Conservation (phyloP, 2,888 invertebrate genomes). For the Heliconius ismenius region DNA sequence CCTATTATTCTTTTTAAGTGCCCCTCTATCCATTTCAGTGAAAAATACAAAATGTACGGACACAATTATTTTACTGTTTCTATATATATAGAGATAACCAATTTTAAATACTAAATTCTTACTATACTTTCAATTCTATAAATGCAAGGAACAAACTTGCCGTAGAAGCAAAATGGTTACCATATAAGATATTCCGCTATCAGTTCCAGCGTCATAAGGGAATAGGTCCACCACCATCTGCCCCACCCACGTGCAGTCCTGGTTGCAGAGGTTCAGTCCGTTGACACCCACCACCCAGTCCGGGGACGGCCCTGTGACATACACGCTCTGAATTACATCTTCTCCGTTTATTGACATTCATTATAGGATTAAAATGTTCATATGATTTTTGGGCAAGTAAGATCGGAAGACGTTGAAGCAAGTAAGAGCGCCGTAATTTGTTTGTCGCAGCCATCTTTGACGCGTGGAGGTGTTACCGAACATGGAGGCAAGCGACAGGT, state of each 20-base stretch:
- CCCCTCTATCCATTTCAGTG: too few species aligned
- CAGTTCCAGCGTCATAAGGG: constrained; percentile 98
- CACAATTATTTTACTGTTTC: too few species aligned
- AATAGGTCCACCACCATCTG: constrained; percentile 90
- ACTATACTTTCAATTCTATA: constrained; percentile 4
- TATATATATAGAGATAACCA: neutral
- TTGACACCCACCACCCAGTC: constrained; percentile 99
- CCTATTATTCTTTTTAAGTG: too few species aligned
- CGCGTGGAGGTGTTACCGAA: constrained; percentile 80
- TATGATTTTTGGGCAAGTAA: too few species aligned
- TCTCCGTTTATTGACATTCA: neutral
- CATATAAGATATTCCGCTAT: constrained; percentile 95
- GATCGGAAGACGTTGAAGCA: too few species aligned
- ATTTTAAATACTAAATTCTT: neutral
- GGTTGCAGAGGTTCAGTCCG: constrained; percentile 91
- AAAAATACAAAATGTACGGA: too few species aligned
- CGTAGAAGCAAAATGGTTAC: constrained; percentile 67
- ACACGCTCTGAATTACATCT: neutral
- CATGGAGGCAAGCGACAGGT: constrained; percentile 94
- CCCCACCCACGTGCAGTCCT: constrained; percentile 96
- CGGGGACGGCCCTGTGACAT: constrained; percentile 91
- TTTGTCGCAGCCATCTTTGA: too few species aligned
- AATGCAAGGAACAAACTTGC: constrained; percentile 36
- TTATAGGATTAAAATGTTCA: too few species aligned
- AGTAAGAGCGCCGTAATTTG: too few species aligned